phyloP scores from a whole-genome alignment of 2,888 invertebrate genomes.

The Pollenia labialis region DNA sequence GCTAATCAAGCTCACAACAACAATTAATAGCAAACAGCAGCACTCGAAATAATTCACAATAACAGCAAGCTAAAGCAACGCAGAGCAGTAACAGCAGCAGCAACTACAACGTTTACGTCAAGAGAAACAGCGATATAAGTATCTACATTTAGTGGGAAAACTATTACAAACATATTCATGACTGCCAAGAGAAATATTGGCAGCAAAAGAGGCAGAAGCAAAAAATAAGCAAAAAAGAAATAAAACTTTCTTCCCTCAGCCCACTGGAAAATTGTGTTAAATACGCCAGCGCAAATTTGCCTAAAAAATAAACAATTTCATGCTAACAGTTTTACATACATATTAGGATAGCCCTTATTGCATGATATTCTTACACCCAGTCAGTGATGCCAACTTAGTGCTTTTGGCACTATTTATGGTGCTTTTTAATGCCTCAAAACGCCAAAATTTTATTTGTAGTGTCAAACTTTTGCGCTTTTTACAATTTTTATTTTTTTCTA shows the following conservation, averaged over 20 bases:
- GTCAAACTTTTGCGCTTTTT: too few relatives aligned
- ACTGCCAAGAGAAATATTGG: constrained; percentile 31
- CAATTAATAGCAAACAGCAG: constrained; percentile 27
- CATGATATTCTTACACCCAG: neutral
- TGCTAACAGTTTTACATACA: neutral
- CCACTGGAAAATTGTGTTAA: constrained; percentile 55
- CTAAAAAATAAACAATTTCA: neutral
- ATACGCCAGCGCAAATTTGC: constrained; percentile 67
- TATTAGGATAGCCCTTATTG: neutral
- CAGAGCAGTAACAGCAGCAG: constrained; percentile 18
- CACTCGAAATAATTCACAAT: constrained; percentile 49
- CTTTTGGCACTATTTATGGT: too few relatives aligned
- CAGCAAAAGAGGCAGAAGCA: constrained; percentile 14
- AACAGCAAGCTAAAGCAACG: constrained; percentile 15
- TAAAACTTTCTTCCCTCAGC: constrained; percentile 61
- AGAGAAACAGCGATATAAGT: neutral
- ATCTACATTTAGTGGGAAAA: constrained; percentile 24
- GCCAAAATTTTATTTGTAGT: too few relatives aligned
- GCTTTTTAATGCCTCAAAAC: too few relatives aligned
- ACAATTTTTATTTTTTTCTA: too few relatives aligned
- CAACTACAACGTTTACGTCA: constrained; percentile 18
- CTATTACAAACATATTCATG: constrained; percentile 19
- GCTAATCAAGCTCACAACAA: constrained; percentile 30
- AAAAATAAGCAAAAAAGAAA: constrained; percentile 7
- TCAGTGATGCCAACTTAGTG: too few relatives aligned